Percentiles rank a stretch among this genome's conserved stretches.
phyloP scores from a whole-genome alignment of 2,888 invertebrate species.

The Coleophora deauratella region DNA sequence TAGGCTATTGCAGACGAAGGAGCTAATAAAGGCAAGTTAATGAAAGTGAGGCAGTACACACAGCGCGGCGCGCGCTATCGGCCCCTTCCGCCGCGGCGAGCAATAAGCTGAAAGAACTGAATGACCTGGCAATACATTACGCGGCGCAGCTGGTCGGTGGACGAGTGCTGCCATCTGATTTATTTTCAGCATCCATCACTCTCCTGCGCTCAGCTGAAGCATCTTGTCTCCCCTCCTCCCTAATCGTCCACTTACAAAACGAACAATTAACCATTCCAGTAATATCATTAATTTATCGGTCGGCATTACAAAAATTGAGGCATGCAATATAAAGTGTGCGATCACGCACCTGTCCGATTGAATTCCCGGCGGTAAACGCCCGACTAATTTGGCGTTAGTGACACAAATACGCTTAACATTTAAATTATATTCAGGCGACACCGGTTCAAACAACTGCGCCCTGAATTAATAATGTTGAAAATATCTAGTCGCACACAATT shows the following conservation, averaged over 20 bases:
- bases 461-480: constrained; percentile 67
- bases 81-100: constrained; percentile 13
- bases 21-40: no score
- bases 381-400: constrained; percentile 59
- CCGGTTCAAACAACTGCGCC: constrained; percentile 63
- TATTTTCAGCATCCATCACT: constrained; percentile 65
- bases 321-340: not conserved
- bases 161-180: constrained; percentile 58
- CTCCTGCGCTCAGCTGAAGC: constrained; percentile 47
- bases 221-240: constrained; percentile 45
- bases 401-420: constrained; percentile 68
- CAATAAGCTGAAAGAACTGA: constrained; percentile 33
- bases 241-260: constrained; percentile 43
- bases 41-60: no score
- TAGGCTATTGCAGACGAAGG: no score
- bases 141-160: constrained; percentile 38
- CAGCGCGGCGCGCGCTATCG: constrained; percentile 3
- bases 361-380: constrained; percentile 43
- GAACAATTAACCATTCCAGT: constrained; percentile 34
- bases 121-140: constrained; percentile 45
- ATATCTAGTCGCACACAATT: constrained; percentile 69
- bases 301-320: not conserved
- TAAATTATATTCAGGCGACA: constrained; percentile 66
- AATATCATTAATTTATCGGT: constrained; percentile 12
- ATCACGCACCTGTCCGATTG: constrained; percentile 43